A percentile compares a stretch with the other conserved stretches of the same genome.
Conservation (phyloP, 37 sponge, comb jelly and placozoan species). For the Agelas oroides region DNA sequence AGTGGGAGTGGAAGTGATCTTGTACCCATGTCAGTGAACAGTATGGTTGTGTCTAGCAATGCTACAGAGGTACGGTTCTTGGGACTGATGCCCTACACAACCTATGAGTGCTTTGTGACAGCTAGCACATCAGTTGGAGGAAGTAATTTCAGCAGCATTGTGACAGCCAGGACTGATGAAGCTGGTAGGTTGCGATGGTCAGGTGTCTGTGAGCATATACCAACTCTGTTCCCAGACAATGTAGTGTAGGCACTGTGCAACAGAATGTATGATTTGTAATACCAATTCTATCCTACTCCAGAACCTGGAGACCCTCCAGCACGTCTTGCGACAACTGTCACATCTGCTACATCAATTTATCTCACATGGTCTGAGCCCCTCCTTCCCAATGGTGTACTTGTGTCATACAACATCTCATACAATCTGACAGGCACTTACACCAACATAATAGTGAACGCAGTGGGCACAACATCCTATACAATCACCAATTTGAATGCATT, state of each 20-base stretch:
- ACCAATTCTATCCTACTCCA: not conserved
- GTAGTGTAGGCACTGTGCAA: too few species aligned
- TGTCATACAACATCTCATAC: slow-evolving; percentile 8
- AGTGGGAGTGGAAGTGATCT: too few species aligned
- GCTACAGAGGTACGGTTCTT: not conserved
- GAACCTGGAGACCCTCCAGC: slow-evolving; percentile 16
- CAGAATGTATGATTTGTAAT: too few species aligned
- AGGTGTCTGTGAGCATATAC: not conserved
- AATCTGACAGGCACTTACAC: not conserved
- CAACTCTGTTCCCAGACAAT: not conserved
- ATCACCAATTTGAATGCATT: not conserved
- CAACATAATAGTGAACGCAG: not conserved
- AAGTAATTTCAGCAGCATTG: not conserved
- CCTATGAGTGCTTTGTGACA: slow-evolving; percentile 6
- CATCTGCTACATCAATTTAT: not conserved
- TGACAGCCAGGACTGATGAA: not conserved
- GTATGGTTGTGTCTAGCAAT: too few species aligned
- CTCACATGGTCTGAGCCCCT: slow-evolving; percentile 6
- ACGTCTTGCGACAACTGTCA: not conserved
- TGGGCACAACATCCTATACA: not conserved
- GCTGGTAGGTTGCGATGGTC: not conserved
- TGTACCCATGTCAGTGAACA: too few species aligned
- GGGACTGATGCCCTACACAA: not conserved
- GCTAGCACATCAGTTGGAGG: not conserved
- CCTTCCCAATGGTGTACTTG: not conserved